Conservation (phyloP, 2,888 invertebrate genomes). For the Leptogaster cylindrica region DNA sequence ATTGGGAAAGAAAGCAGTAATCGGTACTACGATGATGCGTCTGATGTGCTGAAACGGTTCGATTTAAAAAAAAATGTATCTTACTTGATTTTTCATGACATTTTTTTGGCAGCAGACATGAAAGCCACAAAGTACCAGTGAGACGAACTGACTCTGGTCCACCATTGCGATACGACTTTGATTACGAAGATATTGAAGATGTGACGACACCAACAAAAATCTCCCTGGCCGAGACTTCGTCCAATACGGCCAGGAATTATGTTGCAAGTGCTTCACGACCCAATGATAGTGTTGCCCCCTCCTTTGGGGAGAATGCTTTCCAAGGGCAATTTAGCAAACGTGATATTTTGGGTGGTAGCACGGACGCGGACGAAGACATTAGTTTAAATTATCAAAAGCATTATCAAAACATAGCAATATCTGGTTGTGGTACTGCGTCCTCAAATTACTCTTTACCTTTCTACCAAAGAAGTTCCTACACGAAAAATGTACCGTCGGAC, state of each 20-base stretch:
- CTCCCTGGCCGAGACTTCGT: neutral
- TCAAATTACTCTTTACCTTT: slow-evolving; percentile 19
- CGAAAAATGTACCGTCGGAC: slow-evolving; percentile 46
- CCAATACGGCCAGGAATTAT: slow-evolving; percentile 8
- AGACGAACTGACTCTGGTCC: slow-evolving; percentile 50
- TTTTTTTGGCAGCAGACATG: slow-evolving; percentile 44
- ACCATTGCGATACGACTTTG: slow-evolving; percentile 47
- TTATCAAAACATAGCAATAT: slow-evolving; percentile 48
- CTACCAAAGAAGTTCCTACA: slow-evolving; percentile 49
- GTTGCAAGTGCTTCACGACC: slow-evolving; percentile 30
- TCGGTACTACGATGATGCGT: slow-evolving; percentile 46
- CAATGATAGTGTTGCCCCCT: slow-evolving; percentile 28
- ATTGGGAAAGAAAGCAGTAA: slow-evolving; percentile 42
- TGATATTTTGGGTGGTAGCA: slow-evolving; percentile 58
- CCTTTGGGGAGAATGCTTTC: slow-evolving; percentile 2
- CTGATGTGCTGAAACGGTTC: slow-evolving; percentile 47
- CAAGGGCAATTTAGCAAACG: slow-evolving; percentile 50
- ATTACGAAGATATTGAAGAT: slow-evolving; percentile 50
- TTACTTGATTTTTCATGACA: neutral
- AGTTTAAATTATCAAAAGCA: slow-evolving; percentile 55
- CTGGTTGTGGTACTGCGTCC: slow-evolving; percentile 24
- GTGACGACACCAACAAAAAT: neutral
- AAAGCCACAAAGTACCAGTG: slow-evolving; percentile 46
- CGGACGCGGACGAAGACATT: slow-evolving; percentile 65
- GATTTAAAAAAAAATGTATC: neutral